Evolutionary conservation across 2,797 vertebrate genomes (phyloP), one percentile per base, ranked within the genome.

Genomic region (Otolemur crassicaudatus): DNA sequence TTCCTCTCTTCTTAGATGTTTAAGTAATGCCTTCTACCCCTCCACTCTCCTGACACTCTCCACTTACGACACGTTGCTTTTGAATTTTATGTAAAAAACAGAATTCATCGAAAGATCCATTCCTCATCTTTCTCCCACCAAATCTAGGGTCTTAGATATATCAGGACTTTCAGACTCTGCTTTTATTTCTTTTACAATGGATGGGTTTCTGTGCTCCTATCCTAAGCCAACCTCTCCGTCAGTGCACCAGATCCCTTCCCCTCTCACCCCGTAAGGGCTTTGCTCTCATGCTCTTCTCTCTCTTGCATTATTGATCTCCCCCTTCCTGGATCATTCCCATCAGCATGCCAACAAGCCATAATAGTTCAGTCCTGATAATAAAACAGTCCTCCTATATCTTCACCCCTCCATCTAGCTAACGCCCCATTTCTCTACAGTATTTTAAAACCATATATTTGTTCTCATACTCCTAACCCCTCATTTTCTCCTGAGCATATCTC

Each of bases 401-500:
- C 20, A 58, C 14, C 23, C 43, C 34, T 85, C 56, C 12, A 27
- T 27, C 23, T 56, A 56, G 19, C 5, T 65, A 86, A 56, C 56
- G 46, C 1, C 20, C 27, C 16, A 27, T 90, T 92, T 92, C 29
- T 91, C 46, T 85, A 46, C 17, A 73, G 31, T 10, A 5, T 34
- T 93, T 91, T 75, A 46, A 75, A 93, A 63, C 40, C 1, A 13
- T n/a, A 23, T 61, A 60, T 90, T 96, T 84, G 29, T 82, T 20
- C 58, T 69, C 20, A 40, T 29, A 56, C 9, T 67, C 34, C 4
- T 31, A 23, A 46, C n/a, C 19, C 25, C 3, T 37, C 46, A n/a
- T 49, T 82, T 90, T 91, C 67, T 94, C 58, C 65, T 83, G 27
- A 89, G 23, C 19, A 37, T 8, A 23, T 80, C 23, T 29, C 60